Evolutionary conservation across 2,113 vertebrate species (phyloP).

Genomic region (Setophaga coronata): DNA sequence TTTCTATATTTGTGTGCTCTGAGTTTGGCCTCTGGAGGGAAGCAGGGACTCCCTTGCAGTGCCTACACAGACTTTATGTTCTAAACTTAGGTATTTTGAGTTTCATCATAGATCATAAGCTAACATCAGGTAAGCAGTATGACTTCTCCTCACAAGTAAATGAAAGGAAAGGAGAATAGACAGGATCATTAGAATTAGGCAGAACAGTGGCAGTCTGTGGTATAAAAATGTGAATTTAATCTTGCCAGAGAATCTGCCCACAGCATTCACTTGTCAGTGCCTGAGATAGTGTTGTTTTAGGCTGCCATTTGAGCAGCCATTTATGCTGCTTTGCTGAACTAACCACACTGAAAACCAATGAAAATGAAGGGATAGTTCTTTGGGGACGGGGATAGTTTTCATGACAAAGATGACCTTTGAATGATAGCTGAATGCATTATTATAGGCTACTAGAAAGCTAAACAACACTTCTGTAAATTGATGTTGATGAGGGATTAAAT

Average conservation of each 20-base stretch:
- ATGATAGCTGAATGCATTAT: rapidly evolving
- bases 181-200: not conserved
- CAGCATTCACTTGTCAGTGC: not conserved
- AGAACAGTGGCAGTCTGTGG: not conserved
- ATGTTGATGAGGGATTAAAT: not conserved
- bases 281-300: not conserved
- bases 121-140: not conserved
- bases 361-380: not conserved
- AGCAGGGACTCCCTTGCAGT: not conserved
- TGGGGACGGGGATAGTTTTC: not conserved
- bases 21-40: not conserved
- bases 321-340: not conserved
- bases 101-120: not conserved
- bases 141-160: not conserved
- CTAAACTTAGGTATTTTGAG: not conserved
- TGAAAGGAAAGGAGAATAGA: not conserved
- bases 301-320: not conserved
- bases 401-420: not conserved
- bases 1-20: not conserved
- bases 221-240: not conserved
- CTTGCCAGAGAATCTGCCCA: not conserved
- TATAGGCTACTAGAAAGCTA: not conserved
- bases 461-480: not conserved
- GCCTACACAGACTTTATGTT: not conserved
- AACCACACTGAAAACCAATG: not conserved